A percentile compares a stretch with the other conserved stretches of the same genome.
Conservation (phyloP, 2,888 invertebrate genomes). For the Nebria salina region DNA sequence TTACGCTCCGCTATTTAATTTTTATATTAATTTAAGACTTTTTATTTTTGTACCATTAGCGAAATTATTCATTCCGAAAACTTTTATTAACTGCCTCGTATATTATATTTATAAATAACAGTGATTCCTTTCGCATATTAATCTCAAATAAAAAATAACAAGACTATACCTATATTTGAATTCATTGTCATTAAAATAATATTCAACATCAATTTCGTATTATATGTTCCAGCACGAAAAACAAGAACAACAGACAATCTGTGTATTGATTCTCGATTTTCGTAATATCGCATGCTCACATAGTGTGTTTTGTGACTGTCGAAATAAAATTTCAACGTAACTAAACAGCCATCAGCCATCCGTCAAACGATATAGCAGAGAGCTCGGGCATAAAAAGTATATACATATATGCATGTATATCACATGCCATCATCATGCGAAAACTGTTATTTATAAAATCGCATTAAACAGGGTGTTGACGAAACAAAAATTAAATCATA, state of each 20-base stretch:
- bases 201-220: constrained; percentile 17
- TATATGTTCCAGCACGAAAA: neutral
- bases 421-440: constrained; percentile 4
- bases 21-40: neutral
- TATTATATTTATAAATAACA: neutral
- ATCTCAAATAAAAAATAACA: neutral
- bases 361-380: neutral
- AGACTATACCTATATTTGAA: neutral
- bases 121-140: neutral
- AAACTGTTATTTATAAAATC: neutral
- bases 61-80: neutral
- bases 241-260: constrained; percentile 5
- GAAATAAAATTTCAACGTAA: constrained; percentile 21
- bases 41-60: neutral
- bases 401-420: neutral
- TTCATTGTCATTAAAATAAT: constrained; percentile 6
- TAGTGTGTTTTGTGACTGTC: constrained; percentile 16
- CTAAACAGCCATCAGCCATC: constrained; percentile 19
- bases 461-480: neutral
- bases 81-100: neutral
- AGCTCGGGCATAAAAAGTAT: neutral
- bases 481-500: neutral
- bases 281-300: constrained; percentile 19
- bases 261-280: constrained; percentile 39
- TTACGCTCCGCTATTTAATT: no score